These are phyloP conservation scores for Calidris pugnax DNA, from an alignment of 2,113 vertebrate genomes.

Conservation along the genomic window DNA sequence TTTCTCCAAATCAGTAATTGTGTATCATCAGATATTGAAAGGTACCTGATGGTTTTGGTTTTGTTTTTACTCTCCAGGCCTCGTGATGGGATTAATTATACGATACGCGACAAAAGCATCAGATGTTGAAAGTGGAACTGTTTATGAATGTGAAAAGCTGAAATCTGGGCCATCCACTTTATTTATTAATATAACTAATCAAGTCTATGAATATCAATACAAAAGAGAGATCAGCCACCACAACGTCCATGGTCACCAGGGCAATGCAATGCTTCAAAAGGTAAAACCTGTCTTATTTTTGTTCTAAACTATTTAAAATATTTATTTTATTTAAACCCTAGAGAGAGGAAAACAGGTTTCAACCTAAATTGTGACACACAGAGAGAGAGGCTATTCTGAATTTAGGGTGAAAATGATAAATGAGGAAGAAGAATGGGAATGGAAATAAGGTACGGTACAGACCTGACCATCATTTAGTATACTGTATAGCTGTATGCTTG, in stretches of 20 bases:
- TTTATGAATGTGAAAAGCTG: conserved; percentile 75
- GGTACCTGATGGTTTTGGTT: background rate
- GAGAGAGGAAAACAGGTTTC: background rate
- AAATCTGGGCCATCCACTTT: conserved; percentile 66
- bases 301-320: background rate
- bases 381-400: background rate
- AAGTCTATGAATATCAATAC: conserved; percentile 77
- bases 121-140: conserved; percentile 54
- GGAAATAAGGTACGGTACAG: background rate
- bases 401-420: background rate
- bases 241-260: conserved; percentile 72
- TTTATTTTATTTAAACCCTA: background rate
- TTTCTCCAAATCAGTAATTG: background rate
- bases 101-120: conserved; percentile 72
- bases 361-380: background rate
- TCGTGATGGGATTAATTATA: conserved; percentile 81
- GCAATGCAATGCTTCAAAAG: conserved; percentile 73
- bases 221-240: conserved; percentile 75
- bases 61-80: conserved; percentile 68
- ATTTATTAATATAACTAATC: conserved; percentile 77
- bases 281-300: conserved; percentile 61
- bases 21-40: background rate
- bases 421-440: background rate
- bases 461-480: background rate
- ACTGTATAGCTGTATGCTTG: background rate